These are phyloP conservation scores for Pimpla rufipes DNA, from an alignment of 2,888 invertebrate species.

Conservation along the genomic window DNA sequence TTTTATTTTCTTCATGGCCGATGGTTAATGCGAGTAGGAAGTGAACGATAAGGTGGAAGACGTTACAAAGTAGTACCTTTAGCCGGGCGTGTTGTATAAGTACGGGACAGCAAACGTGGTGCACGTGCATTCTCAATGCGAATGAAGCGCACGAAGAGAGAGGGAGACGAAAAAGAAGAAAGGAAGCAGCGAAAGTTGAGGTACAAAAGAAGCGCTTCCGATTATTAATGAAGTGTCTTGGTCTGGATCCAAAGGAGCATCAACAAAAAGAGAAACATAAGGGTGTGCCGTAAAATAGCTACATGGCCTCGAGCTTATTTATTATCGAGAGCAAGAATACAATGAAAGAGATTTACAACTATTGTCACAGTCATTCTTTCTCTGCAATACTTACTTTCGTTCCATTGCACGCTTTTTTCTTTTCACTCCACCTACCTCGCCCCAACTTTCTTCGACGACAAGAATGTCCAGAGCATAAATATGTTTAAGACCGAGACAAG, in stretches of 20 bases:
- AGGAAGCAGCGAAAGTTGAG: slow-evolving; percentile 56
- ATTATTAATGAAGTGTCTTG: slow-evolving; percentile 83
- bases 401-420: neutral
- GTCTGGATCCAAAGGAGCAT: slow-evolving; percentile 78
- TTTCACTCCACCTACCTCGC: neutral
- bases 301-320: slow-evolving; percentile 68
- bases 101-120: slow-evolving; percentile 8
- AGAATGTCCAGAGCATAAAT: neutral
- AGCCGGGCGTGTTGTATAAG: slow-evolving; percentile 22
- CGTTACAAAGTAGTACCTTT: slow-evolving; percentile 40
- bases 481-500: neutral
- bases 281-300: neutral
- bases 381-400: neutral
- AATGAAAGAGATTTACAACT: slow-evolving; percentile 65
- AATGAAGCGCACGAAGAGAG: slow-evolving; percentile 15
- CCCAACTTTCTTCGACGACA: neutral
- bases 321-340: slow-evolving; percentile 68
- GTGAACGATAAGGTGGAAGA: slow-evolving; percentile 60
- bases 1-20: slow-evolving; percentile 37
- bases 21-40: slow-evolving; percentile 73
- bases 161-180: slow-evolving; percentile 17
- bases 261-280: slow-evolving; percentile 66
- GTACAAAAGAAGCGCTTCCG: slow-evolving; percentile 79
- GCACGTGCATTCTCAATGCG: slow-evolving; percentile 47
- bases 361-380: neutral